These are phyloP conservation scores for Anhinga rufa DNA, from an alignment of 2,113 vertebrate species.

Conservation along the genomic window DNA sequence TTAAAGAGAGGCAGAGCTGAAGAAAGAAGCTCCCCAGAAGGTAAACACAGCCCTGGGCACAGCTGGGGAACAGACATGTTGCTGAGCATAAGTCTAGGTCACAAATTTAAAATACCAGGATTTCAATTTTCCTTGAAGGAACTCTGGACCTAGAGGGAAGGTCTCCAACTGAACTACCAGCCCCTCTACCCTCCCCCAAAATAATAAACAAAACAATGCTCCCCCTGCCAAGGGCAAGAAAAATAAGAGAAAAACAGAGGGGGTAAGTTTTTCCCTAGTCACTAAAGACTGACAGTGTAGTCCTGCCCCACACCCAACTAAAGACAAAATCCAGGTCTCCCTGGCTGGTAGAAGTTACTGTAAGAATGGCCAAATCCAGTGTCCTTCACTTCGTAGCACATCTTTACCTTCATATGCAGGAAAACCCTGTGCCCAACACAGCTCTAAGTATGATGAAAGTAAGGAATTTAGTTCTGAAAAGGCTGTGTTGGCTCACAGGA, in stretches of 20 bases:
- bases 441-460: background rate
- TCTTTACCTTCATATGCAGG: background rate
- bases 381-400: background rate
- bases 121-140: background rate
- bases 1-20: background rate
- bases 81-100: background rate
- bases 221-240: background rate
- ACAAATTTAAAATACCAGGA: background rate
- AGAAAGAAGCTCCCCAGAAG: background rate
- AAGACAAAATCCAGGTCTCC: background rate
- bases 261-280: background rate
- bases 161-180: background rate
- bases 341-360: background rate
- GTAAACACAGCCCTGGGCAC: background rate
- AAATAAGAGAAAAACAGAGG: background rate
- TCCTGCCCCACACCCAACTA: background rate
- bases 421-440: background rate
- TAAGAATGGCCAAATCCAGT: background rate
- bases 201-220: background rate
- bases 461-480: background rate
- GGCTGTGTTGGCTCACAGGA: conserved; percentile 11
- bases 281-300: background rate
- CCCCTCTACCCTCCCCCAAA: accelerated
- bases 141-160: background rate
- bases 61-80: background rate